Base-by-base conservation (phyloP, 2,113 vertebrate species). In the Prunella fulvescens region DNA sequence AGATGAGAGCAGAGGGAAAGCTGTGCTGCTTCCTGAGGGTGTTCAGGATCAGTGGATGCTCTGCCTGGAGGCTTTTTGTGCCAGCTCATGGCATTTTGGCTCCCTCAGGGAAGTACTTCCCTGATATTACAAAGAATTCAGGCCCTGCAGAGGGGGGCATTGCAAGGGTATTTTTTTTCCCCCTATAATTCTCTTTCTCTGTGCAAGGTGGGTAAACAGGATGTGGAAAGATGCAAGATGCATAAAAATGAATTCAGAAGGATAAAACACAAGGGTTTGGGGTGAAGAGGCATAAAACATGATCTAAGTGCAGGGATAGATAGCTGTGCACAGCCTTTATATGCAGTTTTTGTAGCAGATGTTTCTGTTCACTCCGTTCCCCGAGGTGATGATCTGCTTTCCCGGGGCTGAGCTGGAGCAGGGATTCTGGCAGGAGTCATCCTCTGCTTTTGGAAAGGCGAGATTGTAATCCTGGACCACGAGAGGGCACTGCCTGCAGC, bases 401-500 rank as follows among this genome's bases (percentile, higher is more conserved):
- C 26, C 56, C 15, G 26, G 29, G 9, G 47, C 64, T 47, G 47
- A 29, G 60, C 33, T n/a, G 77, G 37, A 51, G 65, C 48, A 26
- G 58, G 70, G 31, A 25, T 80, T 70, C 54, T 90, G 11, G 1
- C 78, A 25, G 33, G 23, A 61, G 4, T 31, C 65, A 4, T 8
- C 48, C 31, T 6, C 20, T 4, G 20, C 39, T 64, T 64, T 37
- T 5, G 79, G 33, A 66, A 44, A n/a, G 8, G 22, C 4, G 58
- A 64, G 69, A 44, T 56, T 91, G 80, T 20, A 18, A 48, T 7
- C 14, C 14, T 2, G 19, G 44, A 37, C 97, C 98, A 94, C 97
- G 20, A 98, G 98, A 95, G 97, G 97, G 98, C 97, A 89, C 61
- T 97, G 95, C 90, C 60, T 42, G 92, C 97, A 96, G 80, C 42